These are phyloP conservation scores for Bradypus variegatus DNA, from an alignment of 2,797 vertebrate genomes.

Conservation along the genomic window DNA sequence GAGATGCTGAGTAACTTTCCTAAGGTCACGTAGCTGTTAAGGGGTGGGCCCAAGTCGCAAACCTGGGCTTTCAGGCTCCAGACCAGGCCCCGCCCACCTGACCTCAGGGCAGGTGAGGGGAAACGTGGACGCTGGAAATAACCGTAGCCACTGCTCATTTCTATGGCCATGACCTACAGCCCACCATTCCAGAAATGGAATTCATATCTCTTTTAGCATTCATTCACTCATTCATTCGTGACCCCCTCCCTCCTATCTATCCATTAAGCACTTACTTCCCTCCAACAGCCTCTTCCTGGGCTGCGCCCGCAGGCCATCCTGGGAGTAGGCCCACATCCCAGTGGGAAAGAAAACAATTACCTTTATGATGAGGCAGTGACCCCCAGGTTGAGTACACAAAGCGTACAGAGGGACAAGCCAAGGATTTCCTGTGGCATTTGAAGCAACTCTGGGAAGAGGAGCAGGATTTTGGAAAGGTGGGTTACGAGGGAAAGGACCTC, in stretches of 20 bases:
- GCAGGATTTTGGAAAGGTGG: not conserved
- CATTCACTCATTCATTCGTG: not conserved
- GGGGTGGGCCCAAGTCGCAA: not conserved
- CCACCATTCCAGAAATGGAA: not conserved
- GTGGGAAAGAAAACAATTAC: not conserved
- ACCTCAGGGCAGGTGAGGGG: not conserved
- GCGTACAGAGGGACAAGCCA: not conserved
- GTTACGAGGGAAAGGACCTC: not conserved
- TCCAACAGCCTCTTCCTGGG: fast-evolving
- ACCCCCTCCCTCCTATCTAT: not conserved
- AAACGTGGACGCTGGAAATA: not conserved
- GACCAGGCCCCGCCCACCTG: not conserved
- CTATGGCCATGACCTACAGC: not conserved
- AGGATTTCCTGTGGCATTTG: not conserved
- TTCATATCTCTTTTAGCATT: not conserved
- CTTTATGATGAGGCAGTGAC: fast-evolving
- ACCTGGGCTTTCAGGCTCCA: not conserved
- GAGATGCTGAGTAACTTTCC: not conserved
- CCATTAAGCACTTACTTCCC: not conserved
- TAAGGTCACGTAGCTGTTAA: not conserved
- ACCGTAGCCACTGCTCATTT: not conserved
- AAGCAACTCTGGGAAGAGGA: not conserved
- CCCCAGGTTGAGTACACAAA: not conserved
- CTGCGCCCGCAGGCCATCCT: not conserved
- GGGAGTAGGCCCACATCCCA: not conserved